Evolutionary conservation across 2,113 vertebrate species (phyloP).

Genomic region (Poeciliopsis retropinna): DNA sequence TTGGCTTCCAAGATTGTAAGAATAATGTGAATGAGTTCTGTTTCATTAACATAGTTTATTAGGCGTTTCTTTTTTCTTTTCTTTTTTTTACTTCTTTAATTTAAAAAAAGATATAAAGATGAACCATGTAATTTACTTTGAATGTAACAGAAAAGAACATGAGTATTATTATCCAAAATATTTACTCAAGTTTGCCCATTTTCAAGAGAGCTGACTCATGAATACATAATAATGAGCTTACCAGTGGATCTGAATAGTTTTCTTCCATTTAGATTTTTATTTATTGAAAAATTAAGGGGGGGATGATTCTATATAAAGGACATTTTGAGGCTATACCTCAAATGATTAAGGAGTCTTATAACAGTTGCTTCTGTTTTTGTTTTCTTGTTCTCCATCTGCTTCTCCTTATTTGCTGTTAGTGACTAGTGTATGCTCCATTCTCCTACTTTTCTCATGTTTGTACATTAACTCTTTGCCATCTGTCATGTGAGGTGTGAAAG

Average conservation of each 20-base stretch:
- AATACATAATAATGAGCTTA: not conserved
- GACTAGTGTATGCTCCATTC: constrained; percentile 18
- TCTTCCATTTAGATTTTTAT: not conserved
- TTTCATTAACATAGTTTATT: not conserved
- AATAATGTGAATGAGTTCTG: not conserved
- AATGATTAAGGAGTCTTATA: constrained; percentile 49
- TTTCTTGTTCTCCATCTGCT: constrained; percentile 49
- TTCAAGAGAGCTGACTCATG: constrained; percentile 1
- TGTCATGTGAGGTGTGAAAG: constrained; percentile 7
- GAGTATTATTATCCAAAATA: not conserved
- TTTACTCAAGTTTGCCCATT: not conserved
- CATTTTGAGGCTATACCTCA: constrained; percentile 34
- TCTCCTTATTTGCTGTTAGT: constrained; percentile 50
- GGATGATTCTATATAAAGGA: not conserved
- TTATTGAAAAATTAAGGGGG: not conserved
- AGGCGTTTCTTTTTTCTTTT: too few relatives aligned
- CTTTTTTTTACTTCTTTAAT: not conserved
- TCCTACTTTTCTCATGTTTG: constrained; percentile 13
- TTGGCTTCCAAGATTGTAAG: not conserved
- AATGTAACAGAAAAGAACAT: not conserved
- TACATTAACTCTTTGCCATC: constrained; percentile 3
- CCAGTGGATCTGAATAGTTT: not conserved
- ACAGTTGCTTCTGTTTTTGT: constrained; percentile 25
- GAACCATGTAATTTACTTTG: not conserved
- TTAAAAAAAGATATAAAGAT: not conserved